Conservation (phyloP, 1,140 invertebrate genomes). For the Drosophila sproati region DNA sequence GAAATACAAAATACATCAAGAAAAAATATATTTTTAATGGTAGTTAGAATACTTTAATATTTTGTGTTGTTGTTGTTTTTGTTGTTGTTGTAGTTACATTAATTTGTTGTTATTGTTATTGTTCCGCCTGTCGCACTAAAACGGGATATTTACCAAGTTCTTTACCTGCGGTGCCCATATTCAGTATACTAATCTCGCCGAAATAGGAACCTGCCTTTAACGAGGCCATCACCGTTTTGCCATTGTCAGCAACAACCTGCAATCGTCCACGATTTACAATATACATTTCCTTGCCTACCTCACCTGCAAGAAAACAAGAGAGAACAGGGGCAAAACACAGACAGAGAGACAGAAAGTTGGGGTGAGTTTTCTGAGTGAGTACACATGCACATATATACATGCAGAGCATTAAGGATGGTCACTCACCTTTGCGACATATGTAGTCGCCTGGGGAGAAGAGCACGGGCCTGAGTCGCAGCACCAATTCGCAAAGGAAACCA, state of each 20-base stretch:
- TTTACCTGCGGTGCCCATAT: conserved; percentile 99
- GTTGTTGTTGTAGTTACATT: conserved; percentile 71
- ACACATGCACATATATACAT: not conserved
- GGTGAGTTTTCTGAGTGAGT: not conserved
- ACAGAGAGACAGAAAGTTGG: not conserved
- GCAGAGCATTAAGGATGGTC: not conserved
- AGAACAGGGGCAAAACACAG: no score
- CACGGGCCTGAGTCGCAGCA: conserved; percentile 96
- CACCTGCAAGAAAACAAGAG: conserved; percentile 88
- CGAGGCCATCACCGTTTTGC: conserved; percentile 97
- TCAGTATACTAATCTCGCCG: conserved; percentile 99
- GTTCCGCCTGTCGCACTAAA: conserved; percentile 86
- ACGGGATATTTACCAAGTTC: conserved; percentile 95
- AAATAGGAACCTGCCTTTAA: conserved; percentile 99
- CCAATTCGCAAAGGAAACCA: conserved; percentile 98
- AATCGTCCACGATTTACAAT: conserved; percentile 98
- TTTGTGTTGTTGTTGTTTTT: conserved; percentile 32
- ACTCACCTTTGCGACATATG: conserved; percentile 98
- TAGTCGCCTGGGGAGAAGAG: conserved; percentile 99
- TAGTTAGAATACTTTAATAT: conserved; percentile 1
- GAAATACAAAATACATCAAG: conserved; percentile 14
- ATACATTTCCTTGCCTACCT: conserved; percentile 99
- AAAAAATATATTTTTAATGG: conserved; percentile 16
- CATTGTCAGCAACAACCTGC: conserved; percentile 98
- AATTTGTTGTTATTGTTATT: conserved; percentile 67